phyloP scores from a whole-genome alignment of 2,888 invertebrate genomes.

The Dicyrtoma fusca region DNA sequence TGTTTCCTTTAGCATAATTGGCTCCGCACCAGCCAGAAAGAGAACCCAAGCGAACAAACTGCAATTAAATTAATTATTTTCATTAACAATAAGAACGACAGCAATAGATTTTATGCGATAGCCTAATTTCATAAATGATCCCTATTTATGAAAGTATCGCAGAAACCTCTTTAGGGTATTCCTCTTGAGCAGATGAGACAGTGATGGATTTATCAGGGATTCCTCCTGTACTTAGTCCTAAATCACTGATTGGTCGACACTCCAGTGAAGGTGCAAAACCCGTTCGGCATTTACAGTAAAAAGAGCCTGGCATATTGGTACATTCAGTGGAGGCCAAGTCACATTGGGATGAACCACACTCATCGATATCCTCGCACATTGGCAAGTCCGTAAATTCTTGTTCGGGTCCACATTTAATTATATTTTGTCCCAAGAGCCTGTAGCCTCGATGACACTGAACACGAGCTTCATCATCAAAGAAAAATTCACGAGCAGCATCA shows the following conservation, averaged over 20 bases:
- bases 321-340: slow-evolving; percentile 89
- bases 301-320: slow-evolving; percentile 79
- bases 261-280: slow-evolving; percentile 85
- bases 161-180: slow-evolving; percentile 81
- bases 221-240: slow-evolving; percentile 84
- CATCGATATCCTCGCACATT: slow-evolving; percentile 83
- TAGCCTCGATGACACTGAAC: slow-evolving; percentile 91
- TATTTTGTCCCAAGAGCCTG: slow-evolving; percentile 76
- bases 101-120: neutral
- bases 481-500: slow-evolving; percentile 75
- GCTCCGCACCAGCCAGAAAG: slow-evolving; percentile 83
- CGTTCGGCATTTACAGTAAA: slow-evolving; percentile 82
- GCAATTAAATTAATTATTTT: too few relatives aligned
- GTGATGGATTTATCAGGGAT: slow-evolving; percentile 87
- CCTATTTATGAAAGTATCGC: too few relatives aligned
- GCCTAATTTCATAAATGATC: too few relatives aligned
- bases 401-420: slow-evolving; percentile 81
- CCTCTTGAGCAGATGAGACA: slow-evolving; percentile 79
- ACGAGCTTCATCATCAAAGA: slow-evolving; percentile 85
- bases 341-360: slow-evolving; percentile 85
- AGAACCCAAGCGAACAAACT: slow-evolving; percentile 82
- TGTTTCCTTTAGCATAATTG: slow-evolving; percentile 80
- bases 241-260: slow-evolving; percentile 85
- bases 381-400: slow-evolving; percentile 75
- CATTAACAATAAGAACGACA: neutral